Percentiles rank a stretch among this genome's conserved stretches.
Conservation (phyloP, 2,888 invertebrate species). For the Drosophila rellima region DNA sequence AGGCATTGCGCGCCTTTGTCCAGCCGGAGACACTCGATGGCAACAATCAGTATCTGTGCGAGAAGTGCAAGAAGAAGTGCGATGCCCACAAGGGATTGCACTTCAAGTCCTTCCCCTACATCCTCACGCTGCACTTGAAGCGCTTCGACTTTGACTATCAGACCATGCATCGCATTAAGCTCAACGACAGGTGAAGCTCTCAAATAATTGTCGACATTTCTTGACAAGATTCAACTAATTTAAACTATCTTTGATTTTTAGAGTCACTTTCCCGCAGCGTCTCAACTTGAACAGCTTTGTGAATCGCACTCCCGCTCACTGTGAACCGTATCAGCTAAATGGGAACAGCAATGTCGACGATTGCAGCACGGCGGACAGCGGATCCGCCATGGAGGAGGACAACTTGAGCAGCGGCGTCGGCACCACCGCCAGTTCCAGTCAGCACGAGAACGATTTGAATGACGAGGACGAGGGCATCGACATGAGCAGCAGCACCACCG, state of each 20-base stretch:
- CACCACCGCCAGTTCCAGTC: slow-evolving; percentile 84
- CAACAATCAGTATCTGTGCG: slow-evolving; percentile 95
- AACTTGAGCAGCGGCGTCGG: slow-evolving; percentile 86
- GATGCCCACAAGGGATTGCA: slow-evolving; percentile 96
- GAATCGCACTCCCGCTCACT: slow-evolving; percentile 77
- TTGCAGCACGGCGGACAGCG: slow-evolving; percentile 89
- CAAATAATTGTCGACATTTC: too few species aligned
- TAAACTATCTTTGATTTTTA: slow-evolving; percentile 74
- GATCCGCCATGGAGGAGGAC: slow-evolving; percentile 89
- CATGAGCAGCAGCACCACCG: slow-evolving; percentile 86
- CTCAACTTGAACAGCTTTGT: slow-evolving; percentile 92
- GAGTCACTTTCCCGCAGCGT: slow-evolving; percentile 93
- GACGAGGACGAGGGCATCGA: slow-evolving; percentile 91
- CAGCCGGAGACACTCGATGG: slow-evolving; percentile 93
- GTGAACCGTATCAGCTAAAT: slow-evolving; percentile 66
- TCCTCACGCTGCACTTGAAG: slow-evolving; percentile 94
- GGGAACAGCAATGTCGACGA: slow-evolving; percentile 87
- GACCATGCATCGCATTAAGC: slow-evolving; percentile 93
- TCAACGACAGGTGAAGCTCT: slow-evolving; percentile 91
- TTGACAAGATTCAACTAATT: not conserved
- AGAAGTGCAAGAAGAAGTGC: slow-evolving; percentile 93
- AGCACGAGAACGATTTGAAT: slow-evolving; percentile 84
- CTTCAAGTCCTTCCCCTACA: slow-evolving; percentile 94
- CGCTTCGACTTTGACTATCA: slow-evolving; percentile 95
- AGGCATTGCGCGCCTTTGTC: slow-evolving; percentile 93